Evolutionary conservation across 2,797 vertebrate species (phyloP).

Genomic region (Synaphobranchus kaupii): DNA sequence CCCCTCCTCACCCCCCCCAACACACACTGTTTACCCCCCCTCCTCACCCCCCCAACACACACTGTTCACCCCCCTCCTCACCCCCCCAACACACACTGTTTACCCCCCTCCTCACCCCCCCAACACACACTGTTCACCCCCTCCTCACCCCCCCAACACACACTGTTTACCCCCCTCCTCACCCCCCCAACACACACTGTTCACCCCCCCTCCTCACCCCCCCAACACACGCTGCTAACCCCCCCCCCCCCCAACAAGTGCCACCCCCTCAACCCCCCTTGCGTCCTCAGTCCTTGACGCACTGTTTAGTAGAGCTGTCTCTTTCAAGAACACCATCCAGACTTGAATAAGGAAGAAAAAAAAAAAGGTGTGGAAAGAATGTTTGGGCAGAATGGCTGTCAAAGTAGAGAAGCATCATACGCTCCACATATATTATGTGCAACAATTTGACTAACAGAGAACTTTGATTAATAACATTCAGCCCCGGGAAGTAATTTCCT

Average conservation of each 20-base stretch:
- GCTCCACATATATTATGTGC: slow-evolving; percentile 94
- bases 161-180: slow-evolving; percentile 16
- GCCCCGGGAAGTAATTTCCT: slow-evolving; percentile 98
- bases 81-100: not conserved
- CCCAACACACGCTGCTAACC: not conserved
- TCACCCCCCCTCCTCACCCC: not conserved
- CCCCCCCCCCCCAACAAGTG: slow-evolving; percentile 23
- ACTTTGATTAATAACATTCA: slow-evolving; percentile 98
- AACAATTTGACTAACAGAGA: slow-evolving; percentile 95
- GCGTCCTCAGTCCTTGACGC: slow-evolving; percentile 40
- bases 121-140: not conserved
- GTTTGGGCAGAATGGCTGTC: slow-evolving; percentile 74
- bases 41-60: not conserved
- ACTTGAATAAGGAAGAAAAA: slow-evolving; percentile 61
- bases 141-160: not conserved
- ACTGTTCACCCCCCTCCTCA: too few relatives aligned
- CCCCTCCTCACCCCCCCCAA: slow-evolving; percentile 37
- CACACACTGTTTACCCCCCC: too few relatives aligned
- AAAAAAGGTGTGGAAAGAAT: slow-evolving; percentile 51
- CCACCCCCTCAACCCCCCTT: slow-evolving; percentile 8
- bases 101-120: slow-evolving; percentile 32
- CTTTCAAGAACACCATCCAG: slow-evolving; percentile 62
- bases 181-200: slow-evolving; percentile 24
- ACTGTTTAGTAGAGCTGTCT: slow-evolving; percentile 71
- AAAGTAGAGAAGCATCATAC: slow-evolving; percentile 80